phyloP scores from a whole-genome alignment of 1,140 invertebrate species.

The Coelopa frigida region DNA sequence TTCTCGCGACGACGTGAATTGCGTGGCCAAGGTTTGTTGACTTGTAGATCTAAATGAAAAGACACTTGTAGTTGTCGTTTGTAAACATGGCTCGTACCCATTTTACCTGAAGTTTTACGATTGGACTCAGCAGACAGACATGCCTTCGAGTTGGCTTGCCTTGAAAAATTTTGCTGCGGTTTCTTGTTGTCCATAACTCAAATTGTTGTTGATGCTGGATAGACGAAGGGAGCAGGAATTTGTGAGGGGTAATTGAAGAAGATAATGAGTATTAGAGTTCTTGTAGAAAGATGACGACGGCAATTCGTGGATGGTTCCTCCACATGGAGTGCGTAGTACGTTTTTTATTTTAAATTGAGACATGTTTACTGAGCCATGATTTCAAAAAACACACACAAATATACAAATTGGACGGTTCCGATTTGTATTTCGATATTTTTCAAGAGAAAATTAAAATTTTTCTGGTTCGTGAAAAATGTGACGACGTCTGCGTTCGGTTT shows the following conservation, averaged over 20 bases:
- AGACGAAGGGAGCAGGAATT: conserved; percentile 11
- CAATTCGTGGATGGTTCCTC: conserved; percentile 47
- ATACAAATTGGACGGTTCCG: too few relatives aligned
- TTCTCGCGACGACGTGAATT: conserved; percentile 36
- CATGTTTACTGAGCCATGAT: conserved; percentile 72
- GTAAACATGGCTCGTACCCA: too few relatives aligned
- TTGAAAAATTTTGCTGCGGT: conserved; percentile 29
- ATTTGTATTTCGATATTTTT: too few relatives aligned
- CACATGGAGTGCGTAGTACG: conserved; percentile 55
- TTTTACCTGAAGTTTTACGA: conserved; percentile 29
- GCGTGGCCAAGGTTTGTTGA: conserved; percentile 25
- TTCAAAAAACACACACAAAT: conserved; percentile 44
- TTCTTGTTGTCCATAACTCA: conserved; percentile 24
- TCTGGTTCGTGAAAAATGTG: too few relatives aligned
- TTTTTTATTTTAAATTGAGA: conserved; percentile 52
- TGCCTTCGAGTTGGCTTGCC: conserved; percentile 22
- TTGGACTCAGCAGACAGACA: conserved; percentile 27
- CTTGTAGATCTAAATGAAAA: conserved; percentile 27
- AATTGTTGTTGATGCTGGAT: conserved; percentile 24
- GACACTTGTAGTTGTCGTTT: too few relatives aligned
- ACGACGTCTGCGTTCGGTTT: too few relatives aligned
- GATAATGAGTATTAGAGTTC: background rate
- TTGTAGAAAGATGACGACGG: background rate
- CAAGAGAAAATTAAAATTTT: too few relatives aligned
- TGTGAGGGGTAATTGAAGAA: conserved; percentile 5